Conservation (phyloP, 1,140 invertebrate genomes). For the Zophobas morio region DNA sequence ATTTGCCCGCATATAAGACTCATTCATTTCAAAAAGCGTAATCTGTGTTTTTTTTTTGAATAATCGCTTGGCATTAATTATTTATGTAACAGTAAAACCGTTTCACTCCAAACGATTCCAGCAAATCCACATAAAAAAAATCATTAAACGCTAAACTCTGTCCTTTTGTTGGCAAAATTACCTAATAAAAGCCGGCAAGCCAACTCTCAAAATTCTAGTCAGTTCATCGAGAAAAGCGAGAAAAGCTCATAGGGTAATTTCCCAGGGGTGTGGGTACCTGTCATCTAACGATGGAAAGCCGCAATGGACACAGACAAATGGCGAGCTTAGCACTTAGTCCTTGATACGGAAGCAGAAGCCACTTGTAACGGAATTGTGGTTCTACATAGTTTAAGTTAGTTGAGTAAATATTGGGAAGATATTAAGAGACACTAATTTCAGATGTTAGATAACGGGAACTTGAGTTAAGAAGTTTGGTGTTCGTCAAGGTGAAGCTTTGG, state of each 20-base stretch:
- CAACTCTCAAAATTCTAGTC: background rate
- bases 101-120: background rate
- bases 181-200: background rate
- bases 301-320: slow-evolving; percentile 4
- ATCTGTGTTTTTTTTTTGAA: too few species aligned
- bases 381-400: background rate
- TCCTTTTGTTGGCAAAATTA: background rate
- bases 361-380: slow-evolving; percentile 5
- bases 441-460: too few species aligned
- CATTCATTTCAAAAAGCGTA: too few species aligned
- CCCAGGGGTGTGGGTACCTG: slow-evolving; percentile 4
- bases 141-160: too few species aligned
- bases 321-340: slow-evolving; percentile 3
- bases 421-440: background rate
- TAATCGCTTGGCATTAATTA: too few species aligned
- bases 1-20: too few species aligned
- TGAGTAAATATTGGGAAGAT: slow-evolving; percentile 8
- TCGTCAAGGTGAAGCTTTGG: too few species aligned
- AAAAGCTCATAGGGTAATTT: slow-evolving; percentile 12
- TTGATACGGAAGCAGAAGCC: background rate
- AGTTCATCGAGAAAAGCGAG: background rate
- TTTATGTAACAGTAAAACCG: background rate
- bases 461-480: too few species aligned
- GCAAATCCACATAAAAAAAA: too few species aligned
- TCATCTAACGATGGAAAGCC: slow-evolving; percentile 10